phyloP scores from a whole-genome alignment of 2,113 vertebrate genomes.

The Grallaria varia region DNA sequence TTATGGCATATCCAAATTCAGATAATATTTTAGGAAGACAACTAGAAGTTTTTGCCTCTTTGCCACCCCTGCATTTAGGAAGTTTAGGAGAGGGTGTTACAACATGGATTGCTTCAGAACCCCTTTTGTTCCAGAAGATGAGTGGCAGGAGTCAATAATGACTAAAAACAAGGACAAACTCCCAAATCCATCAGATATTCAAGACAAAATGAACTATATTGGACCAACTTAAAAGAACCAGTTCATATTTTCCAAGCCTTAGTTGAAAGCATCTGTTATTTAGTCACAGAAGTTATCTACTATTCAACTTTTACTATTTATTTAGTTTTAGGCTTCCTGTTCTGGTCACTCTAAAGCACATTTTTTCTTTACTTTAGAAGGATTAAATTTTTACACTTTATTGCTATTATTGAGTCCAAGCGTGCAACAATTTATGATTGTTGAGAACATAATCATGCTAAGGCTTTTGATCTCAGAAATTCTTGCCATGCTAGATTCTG shows the following conservation, averaged over 20 bases:
- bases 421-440: neutral
- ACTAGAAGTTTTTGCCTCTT: neutral
- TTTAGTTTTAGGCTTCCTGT: neutral
- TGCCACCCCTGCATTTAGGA: neutral
- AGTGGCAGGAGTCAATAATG: neutral
- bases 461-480: neutral
- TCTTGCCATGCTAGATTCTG: neutral
- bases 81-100: neutral
- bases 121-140: neutral
- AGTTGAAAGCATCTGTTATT: neutral
- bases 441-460: neutral
- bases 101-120: neutral
- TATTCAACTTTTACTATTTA: neutral
- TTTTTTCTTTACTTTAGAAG: neutral
- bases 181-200: neutral
- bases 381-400: neutral
- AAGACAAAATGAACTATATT: neutral
- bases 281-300: neutral
- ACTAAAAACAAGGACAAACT: neutral
- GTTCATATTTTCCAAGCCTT: neutral
- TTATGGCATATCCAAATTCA: neutral
- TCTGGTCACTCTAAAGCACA: neutral
- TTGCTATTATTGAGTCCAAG: neutral
- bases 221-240: neutral
- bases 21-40: neutral